Conservation (phyloP, 2,888 invertebrate genomes). For the Magallana nippona region DNA sequence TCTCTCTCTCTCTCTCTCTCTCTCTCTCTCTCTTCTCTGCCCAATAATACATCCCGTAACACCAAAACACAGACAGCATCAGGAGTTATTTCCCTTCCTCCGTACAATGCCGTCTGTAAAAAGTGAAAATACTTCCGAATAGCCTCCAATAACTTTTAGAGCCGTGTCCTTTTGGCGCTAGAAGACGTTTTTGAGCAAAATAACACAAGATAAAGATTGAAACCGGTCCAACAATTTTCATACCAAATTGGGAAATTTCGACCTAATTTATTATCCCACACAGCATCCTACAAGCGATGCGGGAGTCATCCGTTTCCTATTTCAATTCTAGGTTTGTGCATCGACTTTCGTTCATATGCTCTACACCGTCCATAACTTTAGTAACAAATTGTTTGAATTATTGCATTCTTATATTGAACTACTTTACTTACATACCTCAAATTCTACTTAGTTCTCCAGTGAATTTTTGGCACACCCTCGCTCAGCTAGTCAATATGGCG, state of each 20-base stretch:
- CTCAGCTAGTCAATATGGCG: conserved; percentile 15
- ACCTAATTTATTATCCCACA: neutral
- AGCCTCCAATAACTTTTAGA: neutral
- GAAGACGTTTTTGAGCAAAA: no score
- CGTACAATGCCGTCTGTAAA: neutral
- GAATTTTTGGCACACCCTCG: conserved; percentile 28
- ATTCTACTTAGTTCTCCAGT: neutral
- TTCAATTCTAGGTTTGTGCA: neutral
- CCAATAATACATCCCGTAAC: no score
- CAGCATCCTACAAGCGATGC: conserved; percentile 7
- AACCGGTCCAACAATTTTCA: no score
- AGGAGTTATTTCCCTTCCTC: conserved; percentile 3
- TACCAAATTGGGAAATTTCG: no score
- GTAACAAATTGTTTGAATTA: neutral
- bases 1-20: no score
- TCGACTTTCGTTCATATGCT: neutral
- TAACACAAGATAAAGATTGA: no score
- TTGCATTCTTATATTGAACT: neutral
- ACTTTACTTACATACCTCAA: neutral
- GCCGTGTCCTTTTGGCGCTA: no score
- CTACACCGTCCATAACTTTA: neutral
- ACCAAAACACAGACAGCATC: no score
- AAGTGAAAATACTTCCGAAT: neutral
- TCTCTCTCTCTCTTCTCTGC: no score
- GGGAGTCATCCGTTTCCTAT: neutral